These are phyloP conservation scores for Rhinogobius similis DNA, from an alignment of 2,113 vertebrate genomes.

Conservation along the genomic window DNA sequence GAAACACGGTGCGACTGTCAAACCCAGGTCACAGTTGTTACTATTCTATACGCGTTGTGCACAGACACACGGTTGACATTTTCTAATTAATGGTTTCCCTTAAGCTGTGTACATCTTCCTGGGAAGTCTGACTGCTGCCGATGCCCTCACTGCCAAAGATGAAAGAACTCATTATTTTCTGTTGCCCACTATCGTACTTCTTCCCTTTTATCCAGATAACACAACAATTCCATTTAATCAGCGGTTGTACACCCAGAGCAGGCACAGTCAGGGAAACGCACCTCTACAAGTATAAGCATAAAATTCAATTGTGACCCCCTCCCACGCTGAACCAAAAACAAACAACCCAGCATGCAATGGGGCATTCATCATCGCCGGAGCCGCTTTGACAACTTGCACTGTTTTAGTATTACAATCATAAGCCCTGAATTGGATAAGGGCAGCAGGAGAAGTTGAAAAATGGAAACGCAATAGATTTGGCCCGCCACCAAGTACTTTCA, in stretches of 20 bases:
- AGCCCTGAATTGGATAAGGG: conserved; percentile 69
- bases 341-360: conserved; percentile 52
- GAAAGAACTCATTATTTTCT: conserved; percentile 76
- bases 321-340: conserved; percentile 46
- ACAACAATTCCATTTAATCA: conserved; percentile 70
- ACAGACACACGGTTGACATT: conserved; percentile 67
- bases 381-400: conserved; percentile 66
- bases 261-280: conserved; percentile 58
- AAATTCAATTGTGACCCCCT: conserved; percentile 51
- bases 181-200: conserved; percentile 56
- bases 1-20: conserved; percentile 39
- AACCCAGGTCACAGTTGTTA: conserved; percentile 56
- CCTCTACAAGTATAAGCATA: conserved; percentile 62
- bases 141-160: conserved; percentile 64
- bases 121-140: conserved; percentile 61
- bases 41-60: conserved; percentile 57
- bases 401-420: conserved; percentile 75
- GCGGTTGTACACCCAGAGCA: conserved; percentile 31
- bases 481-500: conserved; percentile 36
- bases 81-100: conserved; percentile 77
- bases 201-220: conserved; percentile 69
- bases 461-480: conserved; percentile 68
- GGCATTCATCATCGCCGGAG: conserved; percentile 70
- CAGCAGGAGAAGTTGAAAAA: conserved; percentile 61
- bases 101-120: conserved; percentile 71